Evolutionary conservation across 2,797 vertebrate genomes (phyloP), one percentile per base, ranked within the genome.

Genomic region (Tokudaia muenninki): DNA sequence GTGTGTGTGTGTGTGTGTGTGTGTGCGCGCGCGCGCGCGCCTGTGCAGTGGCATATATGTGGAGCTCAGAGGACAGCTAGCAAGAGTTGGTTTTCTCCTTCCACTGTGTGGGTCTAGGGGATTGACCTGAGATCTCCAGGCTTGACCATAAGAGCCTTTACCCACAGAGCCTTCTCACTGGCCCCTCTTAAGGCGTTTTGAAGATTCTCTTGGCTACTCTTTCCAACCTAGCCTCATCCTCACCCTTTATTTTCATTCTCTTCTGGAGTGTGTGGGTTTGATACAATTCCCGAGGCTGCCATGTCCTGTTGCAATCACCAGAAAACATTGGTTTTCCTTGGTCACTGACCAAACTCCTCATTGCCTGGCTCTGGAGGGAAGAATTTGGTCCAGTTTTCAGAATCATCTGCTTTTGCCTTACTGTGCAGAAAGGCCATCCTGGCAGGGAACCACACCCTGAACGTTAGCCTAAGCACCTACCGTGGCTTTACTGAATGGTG

Each of bases 341-440:
- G 93, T 91, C 52, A 11, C 29, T 50, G 88, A 96, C 77, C 77
- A 90, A 70, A 78, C 77, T 87, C 82, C 72, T 74, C 72, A 26
- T 41, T 84, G 22, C 79, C 94, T 91, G 93, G 61, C 96, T 97
- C 61, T 79, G 70, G 31, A 95, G n/a, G 17, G 79, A 74, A 92
- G 79, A 61, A 41, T 92, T 91, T 24, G 12, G 92, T 94, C 37
- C 55, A 94, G 3, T 89, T 94, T 97, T 91, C 74, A 94, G 87
- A 92, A 83, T 14, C 6, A 63, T 41, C 92, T 78, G 70, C 91
- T 87, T 83, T 77, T 92, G 52, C 72, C 55, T 92, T 17, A 31
- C 61, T 47, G 29, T 81, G 79, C 22, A 44, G 50, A 83, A 65
- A 47, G 81, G 41, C 79, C 59, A 17, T 55, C 67, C 0, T 0